Evolutionary conservation across 2,113 vertebrate genomes (phyloP).

Genomic region (Rhabdornis inornatus): DNA sequence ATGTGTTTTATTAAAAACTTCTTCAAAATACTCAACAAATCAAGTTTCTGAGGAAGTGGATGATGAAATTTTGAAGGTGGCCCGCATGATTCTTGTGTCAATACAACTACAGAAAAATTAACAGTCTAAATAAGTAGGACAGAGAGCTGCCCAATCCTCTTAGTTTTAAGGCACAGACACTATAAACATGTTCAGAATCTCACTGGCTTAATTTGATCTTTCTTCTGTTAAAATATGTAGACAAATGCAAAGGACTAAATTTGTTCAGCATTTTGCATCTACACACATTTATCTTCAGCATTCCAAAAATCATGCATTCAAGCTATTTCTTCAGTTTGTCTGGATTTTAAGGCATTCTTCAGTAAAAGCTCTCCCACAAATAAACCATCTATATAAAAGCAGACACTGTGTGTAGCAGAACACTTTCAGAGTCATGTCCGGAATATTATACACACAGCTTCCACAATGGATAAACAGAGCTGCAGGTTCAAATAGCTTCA

Average conservation of each 20-base stretch:
- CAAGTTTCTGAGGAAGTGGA: not conserved
- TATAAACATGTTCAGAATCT: not conserved
- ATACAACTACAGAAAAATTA: not conserved
- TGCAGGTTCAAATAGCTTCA: not conserved
- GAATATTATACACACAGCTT: not conserved
- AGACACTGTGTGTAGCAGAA: not conserved
- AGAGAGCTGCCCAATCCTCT: not conserved
- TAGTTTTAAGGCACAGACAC: not conserved
- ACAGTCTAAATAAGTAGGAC: not conserved
- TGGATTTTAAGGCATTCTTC: slow-evolving; percentile 24
- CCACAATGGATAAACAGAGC: not conserved
- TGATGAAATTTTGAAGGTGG: not conserved
- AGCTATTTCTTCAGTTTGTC: not conserved
- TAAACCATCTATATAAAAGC: slow-evolving; percentile 32
- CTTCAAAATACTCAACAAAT: not conserved
- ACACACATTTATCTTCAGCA: not conserved
- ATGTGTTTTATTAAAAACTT: not conserved
- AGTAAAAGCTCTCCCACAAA: slow-evolving; percentile 42
- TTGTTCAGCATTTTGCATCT: not conserved
- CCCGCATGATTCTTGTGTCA: rapidly evolving
- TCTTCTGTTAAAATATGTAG: not conserved
- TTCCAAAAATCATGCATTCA: not conserved
- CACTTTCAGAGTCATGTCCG: not conserved
- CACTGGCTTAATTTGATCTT: not conserved
- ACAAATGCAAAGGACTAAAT: not conserved